These are phyloP conservation scores for Alcedo quadribrachys DNA, from an alignment of 2,797 vertebrate species.

Conservation along the genomic window DNA sequence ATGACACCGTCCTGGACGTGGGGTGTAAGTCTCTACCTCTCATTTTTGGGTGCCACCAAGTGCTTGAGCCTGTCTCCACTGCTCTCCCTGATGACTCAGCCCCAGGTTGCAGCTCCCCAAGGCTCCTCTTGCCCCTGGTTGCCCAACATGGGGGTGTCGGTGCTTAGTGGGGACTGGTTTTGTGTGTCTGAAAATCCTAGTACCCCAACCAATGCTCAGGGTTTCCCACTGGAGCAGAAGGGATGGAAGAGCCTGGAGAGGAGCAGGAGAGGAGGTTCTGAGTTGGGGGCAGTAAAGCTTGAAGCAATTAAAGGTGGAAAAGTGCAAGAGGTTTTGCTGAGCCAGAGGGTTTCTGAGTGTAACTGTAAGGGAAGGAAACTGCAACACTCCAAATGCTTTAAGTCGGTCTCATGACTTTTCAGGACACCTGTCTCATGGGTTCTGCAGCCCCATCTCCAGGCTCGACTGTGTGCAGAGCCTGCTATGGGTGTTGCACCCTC, in stretches of 20 bases:
- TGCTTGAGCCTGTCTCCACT: fast-evolving
- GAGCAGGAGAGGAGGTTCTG: neutral
- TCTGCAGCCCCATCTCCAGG: neutral
- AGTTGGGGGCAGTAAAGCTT: neutral
- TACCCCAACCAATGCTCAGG: fast-evolving
- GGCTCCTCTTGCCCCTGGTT: neutral
- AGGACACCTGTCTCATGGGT: neutral
- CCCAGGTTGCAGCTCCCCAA: neutral
- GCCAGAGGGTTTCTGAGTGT: fast-evolving
- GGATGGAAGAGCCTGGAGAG: neutral
- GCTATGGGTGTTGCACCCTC: neutral
- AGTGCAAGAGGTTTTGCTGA: neutral
- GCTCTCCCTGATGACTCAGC: neutral
- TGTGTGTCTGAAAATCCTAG: neutral
- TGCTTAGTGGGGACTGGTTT: neutral
- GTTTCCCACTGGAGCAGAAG: neutral
- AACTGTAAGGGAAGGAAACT: neutral
- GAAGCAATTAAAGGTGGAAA: neutral
- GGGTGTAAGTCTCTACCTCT: slow-evolving; percentile 81
- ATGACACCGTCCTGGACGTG: slow-evolving; percentile 81
- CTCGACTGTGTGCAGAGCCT: neutral
- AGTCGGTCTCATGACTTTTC: fast-evolving
- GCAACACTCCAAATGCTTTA: fast-evolving
- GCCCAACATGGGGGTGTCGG: fast-evolving
- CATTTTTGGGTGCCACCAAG: fast-evolving